Percentiles rank a stretch among this genome's conserved stretches.
These are phyloP conservation scores for Ylistrum balloti DNA, from an alignment of 1,140 invertebrate species.

Conservation along the genomic window DNA sequence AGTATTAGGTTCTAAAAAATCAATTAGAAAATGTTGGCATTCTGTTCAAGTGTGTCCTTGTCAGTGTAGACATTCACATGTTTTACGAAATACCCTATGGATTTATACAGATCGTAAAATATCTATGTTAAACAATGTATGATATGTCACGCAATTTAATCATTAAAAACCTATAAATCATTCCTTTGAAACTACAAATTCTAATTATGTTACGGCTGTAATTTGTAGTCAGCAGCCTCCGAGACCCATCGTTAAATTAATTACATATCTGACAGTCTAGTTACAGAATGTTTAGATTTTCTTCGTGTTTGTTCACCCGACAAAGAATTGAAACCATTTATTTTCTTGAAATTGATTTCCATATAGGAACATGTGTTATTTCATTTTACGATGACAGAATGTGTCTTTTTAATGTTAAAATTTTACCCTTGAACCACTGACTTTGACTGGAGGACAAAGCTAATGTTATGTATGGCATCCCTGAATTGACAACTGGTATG, in stretches of 20 bases:
- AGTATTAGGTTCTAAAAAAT: no score
- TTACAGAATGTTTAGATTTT: not conserved
- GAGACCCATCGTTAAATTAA: not conserved
- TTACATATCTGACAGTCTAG: not conserved
- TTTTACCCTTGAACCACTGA: not conserved
- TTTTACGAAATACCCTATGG: not conserved
- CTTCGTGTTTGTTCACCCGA: not conserved
- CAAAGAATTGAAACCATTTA: not conserved
- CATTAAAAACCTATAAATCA: not conserved
- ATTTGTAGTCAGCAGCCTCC: not conserved
- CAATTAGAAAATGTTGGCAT: no score
- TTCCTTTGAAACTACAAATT: not conserved
- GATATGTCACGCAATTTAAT: not conserved
- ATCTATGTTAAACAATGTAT: not conserved
- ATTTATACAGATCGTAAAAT: not conserved
- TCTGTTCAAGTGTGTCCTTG: no score
- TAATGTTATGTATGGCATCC: not conserved
- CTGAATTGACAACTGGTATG: not conserved
- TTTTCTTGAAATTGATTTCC: not conserved
- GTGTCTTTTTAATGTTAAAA: no score
- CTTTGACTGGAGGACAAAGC: not conserved
- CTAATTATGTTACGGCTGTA: not conserved
- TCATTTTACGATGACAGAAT: not conserved
- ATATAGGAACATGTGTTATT: not conserved
- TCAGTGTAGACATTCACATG: no score